phyloP scores from a whole-genome alignment of 2,113 vertebrate genomes.

The Amazona guildingii region DNA sequence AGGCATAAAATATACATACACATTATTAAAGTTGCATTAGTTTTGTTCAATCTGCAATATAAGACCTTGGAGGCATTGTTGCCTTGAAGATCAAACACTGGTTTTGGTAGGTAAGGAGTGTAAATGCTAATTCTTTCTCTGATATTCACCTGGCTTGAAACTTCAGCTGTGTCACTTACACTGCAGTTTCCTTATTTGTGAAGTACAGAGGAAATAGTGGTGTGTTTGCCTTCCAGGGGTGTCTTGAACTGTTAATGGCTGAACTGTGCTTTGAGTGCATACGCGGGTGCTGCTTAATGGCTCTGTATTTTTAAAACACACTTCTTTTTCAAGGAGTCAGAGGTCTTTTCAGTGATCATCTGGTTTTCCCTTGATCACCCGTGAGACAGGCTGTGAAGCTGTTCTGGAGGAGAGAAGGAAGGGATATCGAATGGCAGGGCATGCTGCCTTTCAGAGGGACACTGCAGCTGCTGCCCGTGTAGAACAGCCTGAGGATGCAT shows the following conservation, averaged over 20 bases:
- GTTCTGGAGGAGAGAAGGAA: neutral
- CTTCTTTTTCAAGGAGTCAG: neutral
- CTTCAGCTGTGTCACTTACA: neutral
- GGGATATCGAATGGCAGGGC: neutral
- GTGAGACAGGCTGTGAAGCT: neutral
- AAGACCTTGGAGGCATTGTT: conserved; percentile 39
- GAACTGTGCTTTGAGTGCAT: neutral
- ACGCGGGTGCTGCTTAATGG: neutral
- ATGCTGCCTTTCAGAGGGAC: neutral
- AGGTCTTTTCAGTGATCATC: neutral
- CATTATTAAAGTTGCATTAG: conserved; percentile 54
- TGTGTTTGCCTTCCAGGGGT: neutral
- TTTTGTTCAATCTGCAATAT: conserved; percentile 30
- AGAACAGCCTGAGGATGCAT: neutral
- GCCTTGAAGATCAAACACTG: conserved; percentile 5
- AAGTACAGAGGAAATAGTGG: neutral
- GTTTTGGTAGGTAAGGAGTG: neutral
- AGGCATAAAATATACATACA: conserved; percentile 56
- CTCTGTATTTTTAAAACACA: neutral
- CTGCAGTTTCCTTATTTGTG: neutral
- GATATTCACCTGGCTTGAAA: neutral
- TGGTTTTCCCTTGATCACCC: neutral
- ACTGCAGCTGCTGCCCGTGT: neutral
- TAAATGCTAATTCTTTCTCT: neutral
- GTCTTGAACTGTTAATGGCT: neutral